These are phyloP conservation scores for Dasypus novemcinctus DNA, from an alignment of 2,113 vertebrate genomes.

Conservation along the genomic window DNA sequence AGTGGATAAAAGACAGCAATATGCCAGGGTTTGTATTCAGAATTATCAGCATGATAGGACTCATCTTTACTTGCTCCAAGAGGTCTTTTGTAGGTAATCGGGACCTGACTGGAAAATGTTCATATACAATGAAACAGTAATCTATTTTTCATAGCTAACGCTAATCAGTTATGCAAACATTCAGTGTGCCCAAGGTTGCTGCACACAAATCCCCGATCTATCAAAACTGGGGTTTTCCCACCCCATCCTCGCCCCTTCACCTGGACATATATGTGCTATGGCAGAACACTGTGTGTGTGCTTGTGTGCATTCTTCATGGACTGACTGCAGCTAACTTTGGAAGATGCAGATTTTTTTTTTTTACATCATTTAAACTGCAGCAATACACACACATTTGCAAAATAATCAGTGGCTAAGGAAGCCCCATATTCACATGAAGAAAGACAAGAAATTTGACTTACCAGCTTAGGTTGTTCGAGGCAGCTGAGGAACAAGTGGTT, in stretches of 20 bases:
- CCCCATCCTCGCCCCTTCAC: not conserved
- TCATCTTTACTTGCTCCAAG: slow-evolving; percentile 40
- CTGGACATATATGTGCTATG: not conserved
- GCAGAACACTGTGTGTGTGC: not conserved
- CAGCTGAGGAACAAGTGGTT: slow-evolving; percentile 80
- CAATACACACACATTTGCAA: slow-evolving; percentile 49
- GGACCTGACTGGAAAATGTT: slow-evolving; percentile 3
- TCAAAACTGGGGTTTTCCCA: slow-evolving; percentile 1
- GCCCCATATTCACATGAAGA: not conserved
- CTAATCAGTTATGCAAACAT: slow-evolving; percentile 51
- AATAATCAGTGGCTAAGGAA: slow-evolving; percentile 30
- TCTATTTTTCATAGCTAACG: slow-evolving; percentile 12
- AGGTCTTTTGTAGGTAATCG: slow-evolving; percentile 50
- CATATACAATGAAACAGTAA: not conserved
- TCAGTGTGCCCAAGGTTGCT: slow-evolving; percentile 15
- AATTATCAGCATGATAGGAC: not conserved
- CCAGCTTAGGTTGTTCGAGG: slow-evolving; percentile 88
- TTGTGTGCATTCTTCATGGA: not conserved
- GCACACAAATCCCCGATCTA: slow-evolving; percentile 25
- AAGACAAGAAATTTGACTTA: slow-evolving; percentile 82
- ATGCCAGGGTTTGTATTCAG: not conserved
- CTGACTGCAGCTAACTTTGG: slow-evolving; percentile 60
- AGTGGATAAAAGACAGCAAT: not conserved
- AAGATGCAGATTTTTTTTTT: slow-evolving; percentile 39
- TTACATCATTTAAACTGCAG: not conserved